Evolutionary conservation across 2,888 invertebrate species (phyloP).

Genomic region (Megastigmus dorsalis): DNA sequence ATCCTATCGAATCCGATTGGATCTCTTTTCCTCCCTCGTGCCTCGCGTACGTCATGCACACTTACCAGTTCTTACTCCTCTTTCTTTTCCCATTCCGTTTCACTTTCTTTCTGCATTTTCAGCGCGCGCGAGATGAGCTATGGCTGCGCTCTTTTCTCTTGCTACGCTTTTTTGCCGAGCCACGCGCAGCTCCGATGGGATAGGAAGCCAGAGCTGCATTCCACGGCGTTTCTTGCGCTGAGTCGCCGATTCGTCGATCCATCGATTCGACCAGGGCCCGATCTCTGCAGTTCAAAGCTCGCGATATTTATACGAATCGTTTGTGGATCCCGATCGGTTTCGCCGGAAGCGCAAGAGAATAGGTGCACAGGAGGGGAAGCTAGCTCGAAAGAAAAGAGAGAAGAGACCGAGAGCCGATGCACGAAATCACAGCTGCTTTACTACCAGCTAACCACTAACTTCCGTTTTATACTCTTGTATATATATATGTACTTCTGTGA

Average conservation of each 20-base stretch:
- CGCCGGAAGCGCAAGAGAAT: slow-evolving; percentile 24
- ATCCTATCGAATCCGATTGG: slow-evolving; percentile 57
- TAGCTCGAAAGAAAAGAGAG: slow-evolving; percentile 18
- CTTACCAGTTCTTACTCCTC: neutral
- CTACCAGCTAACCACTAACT: neutral
- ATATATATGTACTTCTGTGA: neutral
- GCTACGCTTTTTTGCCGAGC: neutral
- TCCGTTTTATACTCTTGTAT: neutral
- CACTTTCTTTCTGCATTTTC: neutral
- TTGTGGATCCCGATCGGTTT: slow-evolving; percentile 32
- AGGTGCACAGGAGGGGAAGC: too few relatives aligned
- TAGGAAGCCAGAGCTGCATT: slow-evolving; percentile 8
- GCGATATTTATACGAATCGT: slow-evolving; percentile 34
- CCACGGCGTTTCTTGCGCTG: slow-evolving; percentile 26
- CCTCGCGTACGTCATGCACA: neutral
- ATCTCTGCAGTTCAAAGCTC: slow-evolving; percentile 10
- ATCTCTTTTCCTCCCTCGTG: slow-evolving; percentile 56
- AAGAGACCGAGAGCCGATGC: slow-evolving; percentile 23
- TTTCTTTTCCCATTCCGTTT: neutral
- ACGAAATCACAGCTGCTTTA: neutral
- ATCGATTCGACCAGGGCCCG: slow-evolving; percentile 13
- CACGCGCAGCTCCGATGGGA: neutral
- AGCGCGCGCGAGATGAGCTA: slow-evolving; percentile 4
- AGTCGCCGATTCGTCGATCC: neutral
- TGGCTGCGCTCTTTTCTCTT: neutral